These are phyloP conservation scores for Zygogramma bicolorata DNA, from an alignment of 2,888 invertebrate genomes.

Conservation along the genomic window DNA sequence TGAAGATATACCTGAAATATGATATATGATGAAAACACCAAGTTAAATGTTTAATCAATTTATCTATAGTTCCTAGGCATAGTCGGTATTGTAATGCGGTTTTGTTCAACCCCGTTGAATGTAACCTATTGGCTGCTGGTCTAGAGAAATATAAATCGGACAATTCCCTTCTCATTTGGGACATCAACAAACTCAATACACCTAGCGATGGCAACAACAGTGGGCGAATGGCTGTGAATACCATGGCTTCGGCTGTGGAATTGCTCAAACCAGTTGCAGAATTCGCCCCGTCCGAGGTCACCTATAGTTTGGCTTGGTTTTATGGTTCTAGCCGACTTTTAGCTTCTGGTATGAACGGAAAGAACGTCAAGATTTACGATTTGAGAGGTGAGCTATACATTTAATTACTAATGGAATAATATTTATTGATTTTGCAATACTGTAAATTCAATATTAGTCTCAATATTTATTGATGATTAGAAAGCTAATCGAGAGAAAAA, in stretches of 20 bases:
- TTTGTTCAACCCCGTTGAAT: constrained; percentile 88
- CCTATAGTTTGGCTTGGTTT: constrained; percentile 89
- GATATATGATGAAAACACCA: too few relatives aligned
- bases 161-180: constrained; percentile 91
- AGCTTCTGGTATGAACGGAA: constrained; percentile 91
- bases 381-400: constrained; percentile 77
- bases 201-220: constrained; percentile 54
- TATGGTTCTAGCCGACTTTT: constrained; percentile 79
- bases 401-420: too few relatives aligned
- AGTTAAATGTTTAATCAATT: too few relatives aligned
- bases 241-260: constrained; percentile 68
- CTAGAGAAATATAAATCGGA: constrained; percentile 92
- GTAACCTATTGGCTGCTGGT: constrained; percentile 86
- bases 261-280: constrained; percentile 76
- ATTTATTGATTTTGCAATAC: too few relatives aligned
- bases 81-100: constrained; percentile 88
- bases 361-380: constrained; percentile 90
- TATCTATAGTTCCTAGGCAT: constrained; percentile 82
- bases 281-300: constrained; percentile 85
- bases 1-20: too few relatives aligned
- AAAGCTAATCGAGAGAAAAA: too few relatives aligned
- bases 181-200: constrained; percentile 72
- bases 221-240: constrained; percentile 57
- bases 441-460: too few relatives aligned
- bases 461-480: too few relatives aligned